Evolutionary conservation across 2,888 invertebrate species (phyloP).

Genomic region (Hymenopus coronatus): DNA sequence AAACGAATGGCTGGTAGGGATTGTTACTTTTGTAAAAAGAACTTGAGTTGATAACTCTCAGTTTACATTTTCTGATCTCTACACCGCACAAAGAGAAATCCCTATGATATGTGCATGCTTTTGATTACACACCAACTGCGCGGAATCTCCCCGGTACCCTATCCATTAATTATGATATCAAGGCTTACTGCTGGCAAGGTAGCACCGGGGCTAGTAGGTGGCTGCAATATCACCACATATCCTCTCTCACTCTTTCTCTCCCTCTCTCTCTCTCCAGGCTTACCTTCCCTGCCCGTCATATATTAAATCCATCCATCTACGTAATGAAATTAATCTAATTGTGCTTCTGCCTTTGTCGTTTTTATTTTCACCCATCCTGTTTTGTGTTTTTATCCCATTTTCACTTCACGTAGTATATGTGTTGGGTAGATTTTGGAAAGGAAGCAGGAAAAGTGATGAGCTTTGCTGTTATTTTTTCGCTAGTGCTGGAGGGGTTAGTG

Average conservation of each 20-base stretch:
- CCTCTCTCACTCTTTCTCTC: background rate
- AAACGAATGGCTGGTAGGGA: background rate
- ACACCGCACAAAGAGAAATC: conserved; percentile 14
- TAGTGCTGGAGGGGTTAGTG: background rate
- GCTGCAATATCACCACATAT: background rate
- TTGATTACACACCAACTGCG: conserved; percentile 14
- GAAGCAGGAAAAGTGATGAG: conserved; percentile 8
- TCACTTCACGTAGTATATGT: conserved; percentile 7
- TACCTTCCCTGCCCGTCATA: conserved; percentile 17
- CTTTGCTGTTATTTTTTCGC: conserved; percentile 2
- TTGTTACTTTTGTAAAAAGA: background rate
- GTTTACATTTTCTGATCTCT: background rate
- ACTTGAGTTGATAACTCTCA: background rate
- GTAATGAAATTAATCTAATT: conserved; percentile 32
- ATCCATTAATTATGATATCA: conserved; percentile 28
- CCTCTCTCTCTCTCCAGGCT: background rate
- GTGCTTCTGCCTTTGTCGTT: conserved; percentile 26
- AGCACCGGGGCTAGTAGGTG: background rate
- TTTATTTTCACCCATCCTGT: conserved; percentile 17
- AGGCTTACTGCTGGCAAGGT: conserved; percentile 9
- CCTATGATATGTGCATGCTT: conserved; percentile 13
- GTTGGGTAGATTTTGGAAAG: background rate
- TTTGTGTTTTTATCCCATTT: conserved; percentile 13
- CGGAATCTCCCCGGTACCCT: conserved; percentile 20
- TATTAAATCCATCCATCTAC: conserved; percentile 32